Evolutionary conservation across 2,113 vertebrate species (phyloP).

Genomic region (Anser brachyrhynchus): DNA sequence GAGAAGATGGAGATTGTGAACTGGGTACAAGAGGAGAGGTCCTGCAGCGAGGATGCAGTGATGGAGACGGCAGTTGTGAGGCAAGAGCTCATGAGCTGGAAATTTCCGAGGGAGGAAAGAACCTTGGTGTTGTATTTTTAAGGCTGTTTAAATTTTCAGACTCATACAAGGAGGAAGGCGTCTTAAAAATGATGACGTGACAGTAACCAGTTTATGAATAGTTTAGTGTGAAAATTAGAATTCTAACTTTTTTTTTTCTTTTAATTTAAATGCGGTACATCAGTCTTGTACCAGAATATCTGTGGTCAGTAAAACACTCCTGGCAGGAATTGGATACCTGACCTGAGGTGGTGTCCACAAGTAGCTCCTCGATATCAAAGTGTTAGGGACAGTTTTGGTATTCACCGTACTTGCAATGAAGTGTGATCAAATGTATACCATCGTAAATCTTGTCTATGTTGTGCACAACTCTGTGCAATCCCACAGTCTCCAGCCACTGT

Average conservation of each 20-base stretch:
- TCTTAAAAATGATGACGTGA: background rate
- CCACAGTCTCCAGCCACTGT: fast-evolving
- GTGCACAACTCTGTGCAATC: background rate
- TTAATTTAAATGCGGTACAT: background rate
- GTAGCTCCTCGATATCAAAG: too few species aligned
- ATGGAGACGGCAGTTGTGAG: background rate
- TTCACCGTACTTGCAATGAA: fast-evolving
- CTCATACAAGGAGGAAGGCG: background rate
- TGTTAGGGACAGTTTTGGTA: fast-evolving
- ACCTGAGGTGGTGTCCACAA: fast-evolving
- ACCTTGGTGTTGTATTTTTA: background rate
- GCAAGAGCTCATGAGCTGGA: background rate
- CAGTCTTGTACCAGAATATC: background rate
- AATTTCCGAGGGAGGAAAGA: background rate
- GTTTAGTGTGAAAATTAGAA: background rate
- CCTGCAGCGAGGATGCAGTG: background rate
- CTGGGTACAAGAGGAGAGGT: background rate
- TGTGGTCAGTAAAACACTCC: background rate
- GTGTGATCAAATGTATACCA: fast-evolving
- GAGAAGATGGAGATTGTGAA: background rate
- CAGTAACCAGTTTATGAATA: background rate
- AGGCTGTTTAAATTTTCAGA: background rate
- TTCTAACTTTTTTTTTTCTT: too few species aligned
- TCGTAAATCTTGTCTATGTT: fast-evolving
- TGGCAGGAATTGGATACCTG: background rate